These are phyloP conservation scores for Hemibagrus guttatus DNA, from an alignment of 2,797 vertebrate genomes.

Conservation along the genomic window DNA sequence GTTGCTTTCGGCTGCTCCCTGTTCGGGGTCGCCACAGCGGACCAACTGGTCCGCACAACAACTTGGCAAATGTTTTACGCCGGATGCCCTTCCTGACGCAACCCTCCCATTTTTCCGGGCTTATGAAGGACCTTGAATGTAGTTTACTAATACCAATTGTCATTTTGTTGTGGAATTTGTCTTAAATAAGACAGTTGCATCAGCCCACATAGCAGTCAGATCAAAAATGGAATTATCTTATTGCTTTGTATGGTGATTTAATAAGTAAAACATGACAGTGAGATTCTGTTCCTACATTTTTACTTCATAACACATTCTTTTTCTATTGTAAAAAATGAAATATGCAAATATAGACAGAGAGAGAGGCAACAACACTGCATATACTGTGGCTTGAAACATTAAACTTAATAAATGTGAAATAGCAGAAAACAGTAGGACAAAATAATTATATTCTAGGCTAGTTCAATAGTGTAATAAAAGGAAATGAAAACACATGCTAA, in stretches of 20 bases:
- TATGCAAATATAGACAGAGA: neutral
- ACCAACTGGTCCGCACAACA: too few species aligned
- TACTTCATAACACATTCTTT: neutral
- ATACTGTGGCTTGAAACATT: neutral
- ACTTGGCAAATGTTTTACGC: too few species aligned
- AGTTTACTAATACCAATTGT: neutral
- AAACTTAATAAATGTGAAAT: constrained; percentile 6
- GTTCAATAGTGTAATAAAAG: constrained; percentile 72
- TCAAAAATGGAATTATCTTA: neutral
- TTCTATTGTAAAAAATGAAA: neutral
- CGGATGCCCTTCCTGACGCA: too few species aligned
- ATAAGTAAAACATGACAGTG: neutral
- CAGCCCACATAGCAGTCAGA: neutral
- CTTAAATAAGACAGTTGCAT: neutral
- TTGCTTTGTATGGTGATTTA: neutral
- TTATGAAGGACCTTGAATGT: neutral
- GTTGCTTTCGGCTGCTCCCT: too few species aligned
- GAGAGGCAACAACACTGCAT: neutral
- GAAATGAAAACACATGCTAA: constrained; percentile 69
- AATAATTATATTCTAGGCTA: constrained; percentile 64
- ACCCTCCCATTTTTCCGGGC: too few species aligned
- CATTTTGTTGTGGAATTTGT: neutral
- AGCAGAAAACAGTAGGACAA: constrained; percentile 39
- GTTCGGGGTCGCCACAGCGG: too few species aligned
- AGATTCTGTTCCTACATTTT: neutral